Evolutionary conservation across 2,113 vertebrate species (phyloP).

Genomic region (Atlantisia rogersi): DNA sequence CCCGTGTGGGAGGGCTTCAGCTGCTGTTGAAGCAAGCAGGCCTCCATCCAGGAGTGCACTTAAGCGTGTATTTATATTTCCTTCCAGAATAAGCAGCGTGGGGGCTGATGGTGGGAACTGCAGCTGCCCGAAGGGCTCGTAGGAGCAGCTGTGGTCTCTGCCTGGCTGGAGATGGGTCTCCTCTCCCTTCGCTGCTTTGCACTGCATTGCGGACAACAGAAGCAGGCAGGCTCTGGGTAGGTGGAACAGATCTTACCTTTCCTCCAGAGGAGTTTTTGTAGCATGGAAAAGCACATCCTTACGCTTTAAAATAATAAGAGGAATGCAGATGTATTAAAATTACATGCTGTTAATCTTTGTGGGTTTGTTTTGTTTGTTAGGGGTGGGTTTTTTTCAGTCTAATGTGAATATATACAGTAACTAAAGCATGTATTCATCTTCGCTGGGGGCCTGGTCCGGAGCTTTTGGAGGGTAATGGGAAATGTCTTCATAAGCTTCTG

Average conservation of each 20-base stretch:
- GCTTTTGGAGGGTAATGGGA: background rate
- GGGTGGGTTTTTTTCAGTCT: background rate
- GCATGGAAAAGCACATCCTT: constrained; percentile 60
- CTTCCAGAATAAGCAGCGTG: background rate
- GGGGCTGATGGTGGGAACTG: background rate
- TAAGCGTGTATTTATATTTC: background rate
- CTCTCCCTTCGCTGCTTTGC: background rate
- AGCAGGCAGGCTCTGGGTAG: background rate
- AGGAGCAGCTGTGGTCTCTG: background rate
- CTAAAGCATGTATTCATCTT: constrained; percentile 12
- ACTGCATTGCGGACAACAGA: background rate
- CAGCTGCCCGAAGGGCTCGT: background rate
- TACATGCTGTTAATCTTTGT: constrained; percentile 21
- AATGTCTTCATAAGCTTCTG: background rate
- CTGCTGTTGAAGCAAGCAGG: background rate
- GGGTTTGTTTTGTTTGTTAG: background rate
- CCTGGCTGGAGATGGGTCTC: background rate
- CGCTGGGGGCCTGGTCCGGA: background rate
- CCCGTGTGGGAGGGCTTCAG: background rate
- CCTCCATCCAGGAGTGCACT: background rate
- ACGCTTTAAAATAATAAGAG: constrained; percentile 51
- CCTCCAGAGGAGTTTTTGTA: constrained; percentile 53
- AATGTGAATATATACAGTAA: constrained; percentile 39
- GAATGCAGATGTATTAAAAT: constrained; percentile 34
- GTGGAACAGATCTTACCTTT: constrained; percentile 17